phyloP scores from a whole-genome alignment of 2,888 invertebrate genomes.

The Tricholauxania praeusta region DNA sequence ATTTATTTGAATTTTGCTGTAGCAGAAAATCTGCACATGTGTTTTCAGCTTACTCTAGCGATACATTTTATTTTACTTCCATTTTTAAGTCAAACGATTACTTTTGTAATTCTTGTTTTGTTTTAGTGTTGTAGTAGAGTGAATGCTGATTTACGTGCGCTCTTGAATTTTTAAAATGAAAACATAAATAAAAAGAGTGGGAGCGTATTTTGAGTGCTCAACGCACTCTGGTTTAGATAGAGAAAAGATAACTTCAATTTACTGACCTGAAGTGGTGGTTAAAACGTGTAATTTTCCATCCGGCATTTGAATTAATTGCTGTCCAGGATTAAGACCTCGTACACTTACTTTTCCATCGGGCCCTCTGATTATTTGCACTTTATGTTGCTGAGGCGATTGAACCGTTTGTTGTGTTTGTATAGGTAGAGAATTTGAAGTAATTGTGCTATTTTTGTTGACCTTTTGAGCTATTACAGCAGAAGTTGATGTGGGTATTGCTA shows the following conservation, averaged over 20 bases:
- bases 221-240: too few relatives aligned
- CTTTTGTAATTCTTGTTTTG: too few relatives aligned
- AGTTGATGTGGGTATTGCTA: constrained; percentile 73
- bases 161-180: too few relatives aligned
- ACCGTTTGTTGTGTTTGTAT: constrained; percentile 72
- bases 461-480: constrained; percentile 54
- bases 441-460: constrained; percentile 7
- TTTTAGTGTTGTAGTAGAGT: too few relatives aligned
- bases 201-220: too few relatives aligned
- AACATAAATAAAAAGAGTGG: too few relatives aligned
- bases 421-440: constrained; percentile 64
- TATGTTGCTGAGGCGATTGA: constrained; percentile 74
- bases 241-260: background rate
- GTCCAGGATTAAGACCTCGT: constrained; percentile 90
- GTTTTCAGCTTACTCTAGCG: too few relatives aligned
- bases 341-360: constrained; percentile 94
- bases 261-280: constrained; percentile 66
- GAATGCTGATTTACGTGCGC: too few relatives aligned
- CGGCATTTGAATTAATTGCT: constrained; percentile 92
- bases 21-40: too few relatives aligned
- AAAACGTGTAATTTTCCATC: constrained; percentile 92
- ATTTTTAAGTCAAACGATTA: too few relatives aligned
- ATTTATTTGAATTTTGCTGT: too few relatives aligned
- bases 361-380: constrained; percentile 90
- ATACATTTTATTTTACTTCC: too few relatives aligned